Conservation (phyloP, 2,113 vertebrate species). For the Platichthys flesus region DNA sequence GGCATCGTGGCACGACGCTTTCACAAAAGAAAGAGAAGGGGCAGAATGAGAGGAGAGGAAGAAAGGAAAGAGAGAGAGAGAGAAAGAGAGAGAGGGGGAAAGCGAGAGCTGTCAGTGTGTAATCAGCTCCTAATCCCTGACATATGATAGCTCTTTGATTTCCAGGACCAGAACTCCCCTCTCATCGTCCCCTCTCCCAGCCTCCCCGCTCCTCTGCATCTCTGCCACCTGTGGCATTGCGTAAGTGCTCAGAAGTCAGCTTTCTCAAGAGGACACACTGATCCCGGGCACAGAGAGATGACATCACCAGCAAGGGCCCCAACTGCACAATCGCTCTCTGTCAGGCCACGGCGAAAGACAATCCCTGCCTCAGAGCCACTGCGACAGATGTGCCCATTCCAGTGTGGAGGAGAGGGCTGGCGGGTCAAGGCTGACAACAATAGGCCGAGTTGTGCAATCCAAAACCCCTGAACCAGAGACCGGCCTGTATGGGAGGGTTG, state of each 20-base stretch:
- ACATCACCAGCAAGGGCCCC: constrained; percentile 74
- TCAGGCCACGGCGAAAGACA: constrained; percentile 70
- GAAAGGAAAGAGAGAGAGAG: constrained; percentile 14
- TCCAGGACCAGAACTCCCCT: constrained; percentile 25
- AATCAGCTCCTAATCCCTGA: constrained; percentile 70
- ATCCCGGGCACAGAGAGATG: constrained; percentile 64
- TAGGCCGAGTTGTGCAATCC: constrained; percentile 74
- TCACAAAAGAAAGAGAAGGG: constrained; percentile 33
- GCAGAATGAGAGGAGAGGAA: background rate
- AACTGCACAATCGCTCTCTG: constrained; percentile 73
- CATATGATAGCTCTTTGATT: constrained; percentile 75
- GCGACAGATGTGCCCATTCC: constrained; percentile 76
- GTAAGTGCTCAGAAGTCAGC: constrained; percentile 67
- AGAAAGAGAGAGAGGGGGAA: constrained; percentile 9
- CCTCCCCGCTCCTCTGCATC: constrained; percentile 14
- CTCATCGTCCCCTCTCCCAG: constrained; percentile 21
- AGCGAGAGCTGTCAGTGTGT: constrained; percentile 55
- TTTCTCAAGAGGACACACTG: constrained; percentile 45
- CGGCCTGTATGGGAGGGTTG: constrained; percentile 23
- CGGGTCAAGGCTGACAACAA: constrained; percentile 77
- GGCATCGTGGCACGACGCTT: constrained; percentile 27
- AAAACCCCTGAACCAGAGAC: constrained; percentile 65
- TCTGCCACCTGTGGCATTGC: constrained; percentile 81
- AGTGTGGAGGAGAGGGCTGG: constrained; percentile 60
- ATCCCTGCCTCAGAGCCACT: constrained; percentile 73